Evolutionary conservation across 2,888 invertebrate species (phyloP), one percentile per base, ranked within the genome.

Genomic region (Lepetodrilus schrolli): DNA sequence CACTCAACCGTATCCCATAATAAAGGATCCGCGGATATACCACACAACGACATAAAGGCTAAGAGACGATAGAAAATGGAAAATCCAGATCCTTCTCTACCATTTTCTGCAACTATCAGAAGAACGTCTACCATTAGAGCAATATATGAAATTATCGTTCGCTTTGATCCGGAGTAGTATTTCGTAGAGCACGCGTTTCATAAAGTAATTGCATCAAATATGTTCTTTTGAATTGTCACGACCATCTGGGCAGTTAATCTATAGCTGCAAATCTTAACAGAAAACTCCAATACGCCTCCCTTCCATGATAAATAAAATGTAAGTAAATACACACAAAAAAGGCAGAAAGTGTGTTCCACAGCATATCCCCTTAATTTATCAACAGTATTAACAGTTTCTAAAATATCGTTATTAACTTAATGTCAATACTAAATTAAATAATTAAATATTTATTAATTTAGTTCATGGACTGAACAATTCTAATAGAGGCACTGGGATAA

Each of bases 21-120:
- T 58, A 58, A 58, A 58, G 30, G 58, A 58, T 58, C 58, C 58
- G 34, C n/a, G 58, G 58, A 58, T 58, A 58, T 58, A 58, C 58
- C 58, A 58, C 58, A 58, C 58, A 58, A 17, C 58, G 58, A 58
- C 58, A 58, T 58, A 58, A 58, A 58, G 58, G 30, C 7, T 30
- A 17, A 30, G 26, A 17, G 26, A 30, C 13, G 58, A 17, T 23
- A 30, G 58, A n/a, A 30, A 58, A 58, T 58, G 58, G 58, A 58
- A 58, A 58, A 26, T 30, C 26, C 58, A 58, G 58, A 58, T 7
- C 17, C 34, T 23, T 30, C 43, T 23, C 30, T 17, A 34, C 3
- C 30, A 58, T 58, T 58, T 58, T 58, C 58, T 26, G 30, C 23
- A 30, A 30, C 26, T 58, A 30, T 58, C 58, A 30, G 58, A 30